These are phyloP conservation scores for Erpornis zantholeuca DNA, from an alignment of 2,113 vertebrate species.

Conservation along the genomic window DNA sequence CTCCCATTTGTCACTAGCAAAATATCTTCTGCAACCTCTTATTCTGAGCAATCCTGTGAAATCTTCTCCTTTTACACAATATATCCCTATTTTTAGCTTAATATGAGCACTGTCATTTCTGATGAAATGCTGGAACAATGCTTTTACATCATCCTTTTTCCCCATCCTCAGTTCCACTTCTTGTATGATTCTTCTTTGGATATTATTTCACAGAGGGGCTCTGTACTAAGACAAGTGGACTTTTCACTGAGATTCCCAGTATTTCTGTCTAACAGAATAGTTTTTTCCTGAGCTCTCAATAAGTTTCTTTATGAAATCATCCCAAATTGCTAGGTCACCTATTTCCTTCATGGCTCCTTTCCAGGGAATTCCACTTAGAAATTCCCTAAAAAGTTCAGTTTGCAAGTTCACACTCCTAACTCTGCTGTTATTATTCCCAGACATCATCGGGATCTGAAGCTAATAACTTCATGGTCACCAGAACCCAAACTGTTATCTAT, in stretches of 20 bases:
- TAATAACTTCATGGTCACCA: neutral
- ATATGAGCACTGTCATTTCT: neutral
- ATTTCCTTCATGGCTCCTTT: neutral
- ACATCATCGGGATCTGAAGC: neutral
- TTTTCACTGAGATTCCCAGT: neutral
- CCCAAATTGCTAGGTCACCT: neutral
- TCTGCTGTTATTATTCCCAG: neutral
- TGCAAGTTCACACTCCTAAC: neutral
- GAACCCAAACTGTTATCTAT: neutral
- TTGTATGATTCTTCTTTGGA: neutral
- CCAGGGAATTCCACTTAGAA: neutral
- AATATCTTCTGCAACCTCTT: neutral
- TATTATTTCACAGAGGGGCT: neutral
- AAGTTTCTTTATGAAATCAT: neutral
- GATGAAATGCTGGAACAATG: neutral
- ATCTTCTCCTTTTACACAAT: neutral
- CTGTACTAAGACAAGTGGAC: neutral
- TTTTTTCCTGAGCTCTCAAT: neutral
- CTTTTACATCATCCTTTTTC: neutral
- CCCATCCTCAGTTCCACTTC: neutral
- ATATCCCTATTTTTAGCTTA: neutral
- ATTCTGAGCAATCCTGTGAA: neutral
- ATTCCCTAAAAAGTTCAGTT: neutral
- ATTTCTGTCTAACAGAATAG: neutral
- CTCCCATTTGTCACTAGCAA: neutral